Percentiles rank a stretch among this genome's conserved stretches.
Conservation (phyloP, 2,888 invertebrate genomes). For the Pseudococcus jackbeardsleyi region DNA sequence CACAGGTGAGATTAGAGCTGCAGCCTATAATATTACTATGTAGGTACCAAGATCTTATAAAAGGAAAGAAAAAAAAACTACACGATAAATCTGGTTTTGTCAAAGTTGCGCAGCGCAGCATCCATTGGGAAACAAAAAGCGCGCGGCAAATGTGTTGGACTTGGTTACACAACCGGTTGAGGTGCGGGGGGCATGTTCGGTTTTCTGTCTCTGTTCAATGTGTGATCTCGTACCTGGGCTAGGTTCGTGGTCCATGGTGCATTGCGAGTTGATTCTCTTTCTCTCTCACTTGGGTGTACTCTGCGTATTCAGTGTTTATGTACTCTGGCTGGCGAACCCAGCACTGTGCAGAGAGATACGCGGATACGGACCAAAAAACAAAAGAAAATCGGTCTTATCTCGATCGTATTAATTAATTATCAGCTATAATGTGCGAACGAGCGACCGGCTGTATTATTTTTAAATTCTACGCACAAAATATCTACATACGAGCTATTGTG, state of each 20-base stretch:
- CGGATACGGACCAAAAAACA: neutral
- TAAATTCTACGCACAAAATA: neutral
- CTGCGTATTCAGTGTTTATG: neutral
- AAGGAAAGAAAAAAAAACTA: neutral
- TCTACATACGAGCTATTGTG: neutral
- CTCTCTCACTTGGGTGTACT: neutral
- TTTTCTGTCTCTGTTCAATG: neutral
- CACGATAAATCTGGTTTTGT: conserved; percentile 47
- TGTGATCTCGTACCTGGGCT: neutral
- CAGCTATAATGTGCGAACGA: neutral
- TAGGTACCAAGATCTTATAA: neutral
- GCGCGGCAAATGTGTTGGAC: neutral
- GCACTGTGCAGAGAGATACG: neutral
- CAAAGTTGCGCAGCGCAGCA: conserved; percentile 23
- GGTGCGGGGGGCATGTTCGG: neutral
- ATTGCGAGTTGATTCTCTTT: neutral
- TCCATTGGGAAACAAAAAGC: conserved; percentile 35
- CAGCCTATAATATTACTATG: neutral
- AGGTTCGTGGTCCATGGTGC: neutral
- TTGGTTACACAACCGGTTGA: neutral
- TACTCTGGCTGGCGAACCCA: neutral
- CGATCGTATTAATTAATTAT: conserved; percentile 52
- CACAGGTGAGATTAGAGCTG: conserved; percentile 2
- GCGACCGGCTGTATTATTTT: neutral
- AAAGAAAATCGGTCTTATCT: conserved; percentile 46